Evolutionary conservation across 2,888 invertebrate species (phyloP).

Genomic region (Hoplodrina ambigua): DNA sequence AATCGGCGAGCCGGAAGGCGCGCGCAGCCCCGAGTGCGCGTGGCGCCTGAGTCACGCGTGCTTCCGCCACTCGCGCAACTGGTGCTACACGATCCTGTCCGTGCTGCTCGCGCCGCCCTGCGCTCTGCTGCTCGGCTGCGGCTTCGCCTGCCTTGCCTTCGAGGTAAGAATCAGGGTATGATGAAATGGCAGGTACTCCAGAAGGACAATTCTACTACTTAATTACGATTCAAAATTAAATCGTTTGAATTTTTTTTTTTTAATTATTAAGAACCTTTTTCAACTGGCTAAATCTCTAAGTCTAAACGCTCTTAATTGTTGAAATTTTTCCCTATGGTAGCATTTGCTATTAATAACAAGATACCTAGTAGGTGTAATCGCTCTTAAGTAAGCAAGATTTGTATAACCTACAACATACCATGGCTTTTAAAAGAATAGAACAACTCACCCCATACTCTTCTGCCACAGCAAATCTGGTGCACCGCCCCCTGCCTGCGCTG

Average conservation of each 20-base stretch:
- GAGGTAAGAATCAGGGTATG: constrained; percentile 84
- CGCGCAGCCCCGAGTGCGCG: constrained; percentile 93
- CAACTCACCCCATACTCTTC: constrained; percentile 11
- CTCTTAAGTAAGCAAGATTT: no score
- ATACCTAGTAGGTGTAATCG: no score
- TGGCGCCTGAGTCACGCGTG: constrained; percentile 92
- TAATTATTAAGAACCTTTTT: no score
- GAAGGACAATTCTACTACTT: no score
- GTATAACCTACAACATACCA: no score
- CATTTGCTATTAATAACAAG: no score
- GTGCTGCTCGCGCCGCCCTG: constrained; percentile 92
- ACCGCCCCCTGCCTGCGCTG: constrained; percentile 92
- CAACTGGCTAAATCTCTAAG: no score
- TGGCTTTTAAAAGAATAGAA: neutral
- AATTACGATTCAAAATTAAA: no score
- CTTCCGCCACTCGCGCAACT: constrained; percentile 92
- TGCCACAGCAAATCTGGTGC: constrained; percentile 93
- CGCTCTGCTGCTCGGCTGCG: constrained; percentile 92
- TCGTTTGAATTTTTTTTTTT: no score
- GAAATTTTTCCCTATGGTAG: no score
- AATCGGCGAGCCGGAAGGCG: constrained; percentile 93
- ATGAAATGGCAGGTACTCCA: neutral
- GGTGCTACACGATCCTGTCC: constrained; percentile 93
- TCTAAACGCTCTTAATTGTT: no score
- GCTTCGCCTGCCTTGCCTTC: constrained; percentile 93